phyloP scores from a whole-genome alignment of 2,113 vertebrate genomes.

The Motacilla alba region DNA sequence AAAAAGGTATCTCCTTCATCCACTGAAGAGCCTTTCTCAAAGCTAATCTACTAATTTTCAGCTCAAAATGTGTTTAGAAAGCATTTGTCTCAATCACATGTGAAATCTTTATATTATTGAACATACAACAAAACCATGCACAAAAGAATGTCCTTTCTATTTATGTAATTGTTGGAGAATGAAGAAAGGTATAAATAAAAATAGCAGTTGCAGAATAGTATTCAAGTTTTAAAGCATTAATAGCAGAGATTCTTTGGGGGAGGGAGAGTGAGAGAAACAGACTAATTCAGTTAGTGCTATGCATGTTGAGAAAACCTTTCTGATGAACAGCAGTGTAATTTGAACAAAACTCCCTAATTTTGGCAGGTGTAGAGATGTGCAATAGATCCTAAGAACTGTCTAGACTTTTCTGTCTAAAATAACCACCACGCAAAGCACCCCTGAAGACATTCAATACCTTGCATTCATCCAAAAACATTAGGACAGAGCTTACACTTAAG shows the following conservation, averaged over 20 bases:
- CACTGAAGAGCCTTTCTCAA: neutral
- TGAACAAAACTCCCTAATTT: neutral
- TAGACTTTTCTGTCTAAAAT: slow-evolving; percentile 34
- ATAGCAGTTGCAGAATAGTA: neutral
- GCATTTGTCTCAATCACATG: neutral
- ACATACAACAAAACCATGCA: neutral
- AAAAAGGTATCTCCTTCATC: neutral
- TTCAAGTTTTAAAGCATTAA: neutral
- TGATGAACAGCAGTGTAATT: neutral
- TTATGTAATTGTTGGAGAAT: neutral
- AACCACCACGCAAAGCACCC: neutral
- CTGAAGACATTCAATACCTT: slow-evolving; percentile 4
- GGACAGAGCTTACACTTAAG: neutral
- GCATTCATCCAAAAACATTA: neutral
- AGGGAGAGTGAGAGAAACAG: neutral
- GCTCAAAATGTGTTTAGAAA: neutral
- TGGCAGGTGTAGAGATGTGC: slow-evolving; percentile 26
- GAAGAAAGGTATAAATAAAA: neutral
- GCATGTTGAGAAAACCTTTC: neutral
- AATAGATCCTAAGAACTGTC: slow-evolving; percentile 5
- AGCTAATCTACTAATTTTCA: neutral
- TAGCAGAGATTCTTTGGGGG: neutral
- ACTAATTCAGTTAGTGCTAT: neutral
- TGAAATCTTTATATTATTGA: neutral
- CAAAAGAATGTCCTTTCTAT: neutral